Percentiles rank a stretch among this genome's conserved stretches.
Conservation (phyloP, 2,113 vertebrate genomes). For the Dascyllus trimaculatus region DNA sequence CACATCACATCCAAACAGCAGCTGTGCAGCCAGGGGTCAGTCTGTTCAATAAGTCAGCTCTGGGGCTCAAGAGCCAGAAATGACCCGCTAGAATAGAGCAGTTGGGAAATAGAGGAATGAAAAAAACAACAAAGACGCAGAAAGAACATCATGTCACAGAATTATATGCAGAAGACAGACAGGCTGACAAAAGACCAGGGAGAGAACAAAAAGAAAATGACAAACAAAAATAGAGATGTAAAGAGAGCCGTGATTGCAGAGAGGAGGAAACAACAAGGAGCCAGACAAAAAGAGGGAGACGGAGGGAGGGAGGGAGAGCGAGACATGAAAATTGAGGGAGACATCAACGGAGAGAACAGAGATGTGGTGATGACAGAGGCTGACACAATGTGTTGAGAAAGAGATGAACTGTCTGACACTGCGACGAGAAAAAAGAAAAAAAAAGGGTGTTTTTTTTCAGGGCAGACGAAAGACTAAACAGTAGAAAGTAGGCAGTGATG, state of each 20-base stretch:
- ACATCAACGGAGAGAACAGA: slow-evolving; percentile 7
- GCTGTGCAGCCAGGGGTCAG: slow-evolving; percentile 60
- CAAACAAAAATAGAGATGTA: neutral
- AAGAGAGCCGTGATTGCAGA: neutral
- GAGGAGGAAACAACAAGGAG: slow-evolving; percentile 12
- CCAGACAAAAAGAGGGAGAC: slow-evolving; percentile 8
- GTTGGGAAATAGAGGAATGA: neutral
- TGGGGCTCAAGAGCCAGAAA: slow-evolving; percentile 37
- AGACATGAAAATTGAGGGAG: slow-evolving; percentile 28
- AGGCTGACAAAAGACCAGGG: slow-evolving; percentile 20
- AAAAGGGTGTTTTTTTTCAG: neutral
- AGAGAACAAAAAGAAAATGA: neutral
- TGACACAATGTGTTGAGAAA: neutral
- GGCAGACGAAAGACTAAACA: too few relatives aligned
- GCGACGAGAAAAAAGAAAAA: neutral
- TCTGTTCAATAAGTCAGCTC: slow-evolving; percentile 73
- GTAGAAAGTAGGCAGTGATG: neutral
- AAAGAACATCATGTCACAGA: neutral
- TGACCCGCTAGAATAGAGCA: slow-evolving; percentile 59
- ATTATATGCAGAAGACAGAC: neutral
- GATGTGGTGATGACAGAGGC: slow-evolving; percentile 20
- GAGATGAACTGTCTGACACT: slow-evolving; percentile 24
- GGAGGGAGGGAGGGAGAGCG: neutral
- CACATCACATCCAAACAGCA: slow-evolving; percentile 28
- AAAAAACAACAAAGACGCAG: neutral